Evolutionary conservation across 2,113 vertebrate species (phyloP).

Genomic region (Fulmarus glacialis): DNA sequence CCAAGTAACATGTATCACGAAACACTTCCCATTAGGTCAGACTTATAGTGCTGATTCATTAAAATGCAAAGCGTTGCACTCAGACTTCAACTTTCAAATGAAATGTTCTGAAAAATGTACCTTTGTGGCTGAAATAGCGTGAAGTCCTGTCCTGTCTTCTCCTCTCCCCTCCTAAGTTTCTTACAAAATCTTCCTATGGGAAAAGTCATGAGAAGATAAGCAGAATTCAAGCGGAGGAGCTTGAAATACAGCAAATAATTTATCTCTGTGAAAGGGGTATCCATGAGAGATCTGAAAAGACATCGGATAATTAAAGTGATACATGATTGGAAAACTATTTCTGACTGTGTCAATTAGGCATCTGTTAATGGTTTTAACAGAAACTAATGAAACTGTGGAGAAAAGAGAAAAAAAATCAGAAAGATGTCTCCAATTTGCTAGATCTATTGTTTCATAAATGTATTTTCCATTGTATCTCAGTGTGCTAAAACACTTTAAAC

Average conservation of each 20-base stretch:
- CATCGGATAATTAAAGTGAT: slow-evolving; percentile 22
- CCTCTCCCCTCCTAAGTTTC: neutral
- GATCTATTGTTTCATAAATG: slow-evolving; percentile 43
- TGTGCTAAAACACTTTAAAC: slow-evolving; percentile 47
- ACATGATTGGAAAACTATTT: slow-evolving; percentile 38
- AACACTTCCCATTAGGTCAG: slow-evolving; percentile 25
- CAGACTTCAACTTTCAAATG: neutral
- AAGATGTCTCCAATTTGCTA: slow-evolving; percentile 6
- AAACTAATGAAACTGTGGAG: slow-evolving; percentile 32
- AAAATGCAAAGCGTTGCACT: neutral
- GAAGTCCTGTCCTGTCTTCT: neutral
- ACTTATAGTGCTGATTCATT: neutral
- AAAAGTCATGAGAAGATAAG: neutral
- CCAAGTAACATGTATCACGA: neutral
- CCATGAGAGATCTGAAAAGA: slow-evolving; percentile 22
- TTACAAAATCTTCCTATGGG: neutral
- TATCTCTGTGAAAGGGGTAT: neutral
- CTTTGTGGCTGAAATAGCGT: neutral
- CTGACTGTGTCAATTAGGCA: slow-evolving; percentile 43
- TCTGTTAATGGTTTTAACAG: slow-evolving; percentile 55
- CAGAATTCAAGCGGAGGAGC: neutral
- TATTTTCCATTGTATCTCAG: slow-evolving; percentile 20
- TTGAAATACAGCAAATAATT: slow-evolving; percentile 31
- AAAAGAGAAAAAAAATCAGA: neutral
- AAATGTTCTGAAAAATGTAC: neutral